phyloP scores from a whole-genome alignment of 1,140 invertebrate species.

The Drosophila nigrodunni region DNA sequence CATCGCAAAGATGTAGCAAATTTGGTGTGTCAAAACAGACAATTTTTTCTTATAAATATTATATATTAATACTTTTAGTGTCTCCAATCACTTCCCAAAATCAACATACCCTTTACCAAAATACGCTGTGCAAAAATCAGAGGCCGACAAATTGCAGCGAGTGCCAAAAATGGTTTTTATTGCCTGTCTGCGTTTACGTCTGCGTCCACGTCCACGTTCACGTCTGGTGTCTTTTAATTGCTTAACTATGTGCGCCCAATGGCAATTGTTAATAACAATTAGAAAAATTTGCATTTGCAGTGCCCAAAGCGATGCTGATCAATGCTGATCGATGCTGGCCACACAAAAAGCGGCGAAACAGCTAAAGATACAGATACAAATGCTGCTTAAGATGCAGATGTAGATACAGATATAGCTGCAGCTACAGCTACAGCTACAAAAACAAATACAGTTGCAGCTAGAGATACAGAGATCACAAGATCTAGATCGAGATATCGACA shows the following conservation, averaged over 20 bases:
- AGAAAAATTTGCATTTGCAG: constrained; percentile 68
- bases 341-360: constrained; percentile 9
- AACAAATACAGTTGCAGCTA: constrained; percentile 15
- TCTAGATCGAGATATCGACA: constrained; percentile 42
- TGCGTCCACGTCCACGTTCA: constrained; percentile 5
- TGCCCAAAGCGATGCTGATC: constrained; percentile 23
- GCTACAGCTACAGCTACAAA: constrained; percentile 3
- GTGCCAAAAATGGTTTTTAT: constrained; percentile 37
- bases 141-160: constrained; percentile 31
- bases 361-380: constrained; percentile 19
- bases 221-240: constrained; percentile 73
- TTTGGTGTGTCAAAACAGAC: too few species aligned
- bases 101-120: not conserved
- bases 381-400: not conserved
- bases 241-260: constrained; percentile 70
- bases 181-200: constrained; percentile 24
- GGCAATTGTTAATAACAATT: constrained; percentile 82
- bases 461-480: constrained; percentile 36
- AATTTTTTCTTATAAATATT: too few species aligned
- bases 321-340: constrained; percentile 32
- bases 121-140: constrained; percentile 1
- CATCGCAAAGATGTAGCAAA: too few species aligned
- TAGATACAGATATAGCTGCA: constrained; percentile 18
- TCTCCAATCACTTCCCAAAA: too few species aligned
- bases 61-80: too few species aligned